A percentile compares a stretch with the other conserved stretches of the same genome.
phyloP scores from a whole-genome alignment of 2,888 invertebrate species.

The Dynastes maya region DNA sequence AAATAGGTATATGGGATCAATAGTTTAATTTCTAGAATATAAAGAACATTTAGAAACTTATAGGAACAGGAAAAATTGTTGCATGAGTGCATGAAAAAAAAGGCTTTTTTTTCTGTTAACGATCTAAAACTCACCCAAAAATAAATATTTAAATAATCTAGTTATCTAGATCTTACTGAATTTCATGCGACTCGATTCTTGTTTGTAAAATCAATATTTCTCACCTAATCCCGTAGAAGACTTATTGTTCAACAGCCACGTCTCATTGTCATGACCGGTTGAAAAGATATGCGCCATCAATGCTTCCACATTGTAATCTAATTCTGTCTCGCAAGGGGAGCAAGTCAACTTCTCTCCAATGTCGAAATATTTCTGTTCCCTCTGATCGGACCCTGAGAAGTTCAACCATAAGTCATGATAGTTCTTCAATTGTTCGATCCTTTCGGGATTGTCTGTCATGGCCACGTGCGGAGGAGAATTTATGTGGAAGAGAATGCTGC shows the following conservation, averaged over 20 bases:
- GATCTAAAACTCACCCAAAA: no score
- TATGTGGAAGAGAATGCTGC: slow-evolving; percentile 22
- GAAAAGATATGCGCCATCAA: slow-evolving; percentile 19
- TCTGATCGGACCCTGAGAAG: neutral
- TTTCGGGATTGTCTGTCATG: neutral
- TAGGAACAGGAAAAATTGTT: no score
- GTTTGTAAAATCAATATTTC: neutral
- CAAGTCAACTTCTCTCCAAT: slow-evolving; percentile 19
- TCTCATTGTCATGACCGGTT: slow-evolving; percentile 14
- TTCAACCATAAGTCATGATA: slow-evolving; percentile 24
- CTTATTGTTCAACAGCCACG: neutral
- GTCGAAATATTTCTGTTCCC: slow-evolving; percentile 20
- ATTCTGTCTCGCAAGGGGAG: neutral
- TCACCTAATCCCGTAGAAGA: neutral
- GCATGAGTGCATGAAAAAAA: no score
- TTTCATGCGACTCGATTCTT: no score
- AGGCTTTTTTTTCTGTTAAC: no score
- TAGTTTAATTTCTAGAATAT: no score
- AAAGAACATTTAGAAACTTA: no score
- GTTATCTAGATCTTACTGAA: no score
- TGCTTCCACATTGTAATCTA: neutral
- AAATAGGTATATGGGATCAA: no score
- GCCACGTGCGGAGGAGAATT: slow-evolving; percentile 24
- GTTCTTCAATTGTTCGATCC: slow-evolving; percentile 16
- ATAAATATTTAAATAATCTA: no score